phyloP scores from a whole-genome alignment of 2,113 vertebrate species.

The Nerophis ophidion region DNA sequence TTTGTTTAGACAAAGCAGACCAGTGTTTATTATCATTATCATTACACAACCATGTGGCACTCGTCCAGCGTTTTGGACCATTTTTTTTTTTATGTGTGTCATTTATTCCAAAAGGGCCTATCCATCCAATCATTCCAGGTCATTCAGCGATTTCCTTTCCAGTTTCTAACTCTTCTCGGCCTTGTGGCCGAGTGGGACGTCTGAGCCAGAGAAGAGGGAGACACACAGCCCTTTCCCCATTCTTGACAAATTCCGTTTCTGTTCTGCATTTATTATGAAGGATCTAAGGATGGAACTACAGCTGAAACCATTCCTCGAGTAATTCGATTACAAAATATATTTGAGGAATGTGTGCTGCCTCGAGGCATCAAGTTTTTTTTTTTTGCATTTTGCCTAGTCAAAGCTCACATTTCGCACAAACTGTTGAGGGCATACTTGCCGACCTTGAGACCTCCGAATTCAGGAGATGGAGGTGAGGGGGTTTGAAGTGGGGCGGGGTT shows the following conservation, averaged over 20 bases:
- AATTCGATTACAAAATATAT: too few relatives aligned
- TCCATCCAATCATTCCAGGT: slow-evolving; percentile 56
- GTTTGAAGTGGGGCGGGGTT: too few relatives aligned
- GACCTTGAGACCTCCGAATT: too few relatives aligned
- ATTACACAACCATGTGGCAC: slow-evolving; percentile 58
- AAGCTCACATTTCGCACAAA: too few relatives aligned
- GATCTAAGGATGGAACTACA: background rate
- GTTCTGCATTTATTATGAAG: background rate
- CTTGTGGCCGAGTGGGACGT: slow-evolving; percentile 32
- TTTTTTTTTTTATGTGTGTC: slow-evolving; percentile 60
- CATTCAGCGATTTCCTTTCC: slow-evolving; percentile 69
- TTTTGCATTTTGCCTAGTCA: too few relatives aligned
- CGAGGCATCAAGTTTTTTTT: too few relatives aligned
- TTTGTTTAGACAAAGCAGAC: slow-evolving; percentile 56
- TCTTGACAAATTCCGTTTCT: background rate
- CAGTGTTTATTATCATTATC: slow-evolving; percentile 63
- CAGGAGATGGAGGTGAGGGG: too few relatives aligned
- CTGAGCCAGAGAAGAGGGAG: slow-evolving; percentile 11
- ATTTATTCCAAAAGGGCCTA: slow-evolving; percentile 62
- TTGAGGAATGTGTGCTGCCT: too few relatives aligned
- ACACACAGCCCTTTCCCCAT: slow-evolving; percentile 8
- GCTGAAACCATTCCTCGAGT: too few relatives aligned
- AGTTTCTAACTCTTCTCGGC: slow-evolving; percentile 45
- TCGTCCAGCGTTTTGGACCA: slow-evolving; percentile 43
- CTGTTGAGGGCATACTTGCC: too few relatives aligned